Evolutionary conservation across 1,140 invertebrate species (phyloP), one percentile per base, ranked within the genome.

Genomic region (Archegozetes longisetosus): DNA sequence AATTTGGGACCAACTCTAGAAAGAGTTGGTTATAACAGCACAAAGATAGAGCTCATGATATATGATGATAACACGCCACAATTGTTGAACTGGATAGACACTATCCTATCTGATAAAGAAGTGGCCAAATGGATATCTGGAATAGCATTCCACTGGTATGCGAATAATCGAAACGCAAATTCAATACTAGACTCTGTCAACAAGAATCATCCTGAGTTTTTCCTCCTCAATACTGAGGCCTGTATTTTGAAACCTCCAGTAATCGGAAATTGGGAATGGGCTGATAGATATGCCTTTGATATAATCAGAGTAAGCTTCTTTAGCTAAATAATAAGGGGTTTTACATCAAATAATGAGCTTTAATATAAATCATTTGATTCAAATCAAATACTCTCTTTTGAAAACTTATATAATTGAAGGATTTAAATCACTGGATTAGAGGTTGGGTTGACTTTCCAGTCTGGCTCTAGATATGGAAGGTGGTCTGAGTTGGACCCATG

Each of bases 61-160:
- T 66, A 84, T 22, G 86, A 89, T 70, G 86, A 89, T 71, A 79
- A 84, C 64, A 74, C 84, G 61, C 67, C 77, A 25, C 64, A 76
- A 9, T 65, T 87, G 17, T 79, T 82, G 0, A 73, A 72, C 65
- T 85, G 79, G 79, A 74, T 80, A 9, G 71, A 82, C 55, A 27
- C 58, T 53, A 56, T 64, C n/a, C 65, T 76, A 1, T 62, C 68
- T 17, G 73, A 82, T 55, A 69, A 72, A 0, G 66, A 74, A 51
- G 77, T 79, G 0, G 67, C 77, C 26, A 68, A 81, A n/a, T 90
- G 84, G 69, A 73, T 88, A n/a, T 78, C 82, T 68, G 88, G 86
- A n/a, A 74, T 89, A 3, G 86, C 75, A 0, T 76, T 88, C 1
- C 88, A 92, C 70, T 92, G 83, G 83, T 92, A 81, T 64, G 25